Percentiles rank a stretch among this genome's conserved stretches.
These are phyloP conservation scores for Cyprinodon brontotheroides DNA, from an alignment of 2,113 vertebrate species.

Conservation along the genomic window DNA sequence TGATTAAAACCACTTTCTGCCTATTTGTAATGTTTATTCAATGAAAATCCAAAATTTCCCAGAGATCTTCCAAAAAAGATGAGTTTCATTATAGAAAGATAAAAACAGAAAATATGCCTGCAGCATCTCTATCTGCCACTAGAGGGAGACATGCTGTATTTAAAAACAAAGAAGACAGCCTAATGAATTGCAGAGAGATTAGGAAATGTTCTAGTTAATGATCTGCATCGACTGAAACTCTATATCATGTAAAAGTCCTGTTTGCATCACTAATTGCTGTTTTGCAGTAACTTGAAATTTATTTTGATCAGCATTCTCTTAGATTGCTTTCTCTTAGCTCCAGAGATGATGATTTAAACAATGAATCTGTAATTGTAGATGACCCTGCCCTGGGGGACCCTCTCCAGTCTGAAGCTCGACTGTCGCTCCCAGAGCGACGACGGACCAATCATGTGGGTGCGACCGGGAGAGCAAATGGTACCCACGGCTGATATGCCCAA, in stretches of 20 bases:
- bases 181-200: no score
- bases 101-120: background rate
- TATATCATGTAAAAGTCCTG: no score
- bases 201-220: no score
- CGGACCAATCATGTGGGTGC: constrained; percentile 98
- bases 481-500: constrained; percentile 98
- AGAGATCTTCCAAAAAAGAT: no score
- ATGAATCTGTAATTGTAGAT: constrained; percentile 77
- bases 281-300: no score
- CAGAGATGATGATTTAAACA: background rate
- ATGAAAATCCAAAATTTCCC: background rate
- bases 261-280: background rate
- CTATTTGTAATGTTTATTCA: no score
- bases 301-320: background rate
- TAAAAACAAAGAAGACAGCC: background rate
- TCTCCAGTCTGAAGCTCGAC: constrained; percentile 92
- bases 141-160: constrained; percentile 1
- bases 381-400: constrained; percentile 95
- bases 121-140: background rate
- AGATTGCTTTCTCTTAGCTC: background rate
- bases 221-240: no score
- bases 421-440: constrained; percentile 97
- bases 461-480: constrained; percentile 98
- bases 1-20: no score
- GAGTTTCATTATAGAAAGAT: background rate